Evolutionary conservation across 2,888 invertebrate species (phyloP).

Genomic region (Merodon equestris): DNA sequence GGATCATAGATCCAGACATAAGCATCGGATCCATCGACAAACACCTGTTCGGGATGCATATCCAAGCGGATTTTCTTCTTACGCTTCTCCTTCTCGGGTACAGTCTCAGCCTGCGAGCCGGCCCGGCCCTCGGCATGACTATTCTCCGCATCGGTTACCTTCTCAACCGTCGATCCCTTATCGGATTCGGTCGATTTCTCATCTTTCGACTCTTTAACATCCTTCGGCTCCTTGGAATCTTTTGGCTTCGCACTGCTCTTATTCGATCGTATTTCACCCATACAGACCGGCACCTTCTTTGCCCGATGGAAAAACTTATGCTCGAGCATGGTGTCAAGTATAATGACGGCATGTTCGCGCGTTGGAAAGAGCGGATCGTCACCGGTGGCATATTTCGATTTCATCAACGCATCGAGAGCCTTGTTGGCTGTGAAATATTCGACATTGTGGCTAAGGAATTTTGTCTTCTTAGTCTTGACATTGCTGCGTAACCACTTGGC

Average conservation of each 20-base stretch:
- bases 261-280: constrained; percentile 74
- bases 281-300: constrained; percentile 85
- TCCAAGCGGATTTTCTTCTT: constrained; percentile 96
- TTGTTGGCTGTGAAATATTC: constrained; percentile 96
- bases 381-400: constrained; percentile 92
- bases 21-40: constrained; percentile 95
- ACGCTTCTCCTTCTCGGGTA: constrained; percentile 82
- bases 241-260: constrained; percentile 9
- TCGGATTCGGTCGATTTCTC: constrained; percentile 52
- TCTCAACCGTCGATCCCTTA: constrained; percentile 49
- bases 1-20: constrained; percentile 99
- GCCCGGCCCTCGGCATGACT: constrained; percentile 34
- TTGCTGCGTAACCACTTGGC: constrained; percentile 97
- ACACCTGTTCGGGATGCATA: constrained; percentile 97
- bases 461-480: constrained; percentile 96
- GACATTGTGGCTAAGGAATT: constrained; percentile 97
- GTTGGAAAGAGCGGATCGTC: constrained; percentile 88
- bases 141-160: constrained; percentile 76
- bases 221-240: constrained; percentile 48
- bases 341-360: constrained; percentile 88
- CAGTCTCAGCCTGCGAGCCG: constrained; percentile 12
- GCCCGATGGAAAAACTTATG: constrained; percentile 98
- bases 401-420: constrained; percentile 94
- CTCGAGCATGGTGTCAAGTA: constrained; percentile 89
- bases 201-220: constrained; percentile 36